Percentiles rank a stretch among this genome's conserved stretches.
Conservation (phyloP, 2,113 vertebrate genomes). For the Protobothrops mucrosquamatus region DNA sequence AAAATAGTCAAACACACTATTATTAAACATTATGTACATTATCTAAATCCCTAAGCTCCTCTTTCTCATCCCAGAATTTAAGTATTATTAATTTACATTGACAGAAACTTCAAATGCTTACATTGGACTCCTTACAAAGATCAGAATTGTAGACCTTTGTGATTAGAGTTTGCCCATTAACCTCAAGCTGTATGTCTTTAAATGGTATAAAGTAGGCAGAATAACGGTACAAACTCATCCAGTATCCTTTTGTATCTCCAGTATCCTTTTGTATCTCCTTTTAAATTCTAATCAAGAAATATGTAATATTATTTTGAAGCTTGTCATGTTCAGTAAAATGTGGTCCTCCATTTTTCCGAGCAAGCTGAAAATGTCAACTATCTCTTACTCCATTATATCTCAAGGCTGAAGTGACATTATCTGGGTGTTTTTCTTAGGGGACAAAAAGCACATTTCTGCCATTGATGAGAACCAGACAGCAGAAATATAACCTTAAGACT, state of each 20-base stretch:
- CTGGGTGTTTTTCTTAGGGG: neutral
- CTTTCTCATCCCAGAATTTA: neutral
- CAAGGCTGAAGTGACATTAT: conserved; percentile 31
- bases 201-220: neutral
- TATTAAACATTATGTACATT: neutral
- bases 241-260: neutral
- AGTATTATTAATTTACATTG: neutral
- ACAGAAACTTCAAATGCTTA: neutral
- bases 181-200: neutral
- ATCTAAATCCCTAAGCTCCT: neutral
- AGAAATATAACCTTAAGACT: neutral
- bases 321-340: conserved; percentile 32
- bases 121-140: neutral
- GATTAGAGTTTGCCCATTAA: neutral
- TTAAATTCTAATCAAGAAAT: conserved; percentile 58
- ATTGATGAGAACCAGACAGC: neutral
- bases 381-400: conserved; percentile 50
- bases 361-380: conserved; percentile 53
- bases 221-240: neutral
- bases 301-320: conserved; percentile 49
- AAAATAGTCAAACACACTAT: neutral
- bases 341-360: conserved; percentile 27
- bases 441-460: neutral
- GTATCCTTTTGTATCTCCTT: conserved; percentile 21
- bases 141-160: neutral